phyloP scores from a whole-genome alignment of 1,140 invertebrate genomes.

The Drosophila tsacasi region DNA sequence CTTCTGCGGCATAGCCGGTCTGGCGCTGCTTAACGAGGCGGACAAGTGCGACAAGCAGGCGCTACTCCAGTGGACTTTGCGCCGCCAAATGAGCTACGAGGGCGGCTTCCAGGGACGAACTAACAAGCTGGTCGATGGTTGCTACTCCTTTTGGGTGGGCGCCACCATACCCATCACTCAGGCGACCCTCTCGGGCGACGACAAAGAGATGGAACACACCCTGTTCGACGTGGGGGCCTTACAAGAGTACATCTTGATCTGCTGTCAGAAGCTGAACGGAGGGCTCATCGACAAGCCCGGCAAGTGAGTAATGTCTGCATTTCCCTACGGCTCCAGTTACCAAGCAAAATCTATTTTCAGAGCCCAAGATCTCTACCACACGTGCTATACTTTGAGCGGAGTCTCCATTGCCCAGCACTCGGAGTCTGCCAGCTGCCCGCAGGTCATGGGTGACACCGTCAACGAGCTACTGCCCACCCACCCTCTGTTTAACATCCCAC shows the following conservation, averaged over 20 bases:
- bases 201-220: constrained; percentile 66
- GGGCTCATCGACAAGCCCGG: constrained; percentile 98
- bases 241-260: constrained; percentile 97
- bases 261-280: constrained; percentile 95
- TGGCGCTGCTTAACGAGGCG: constrained; percentile 93
- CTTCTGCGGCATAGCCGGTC: constrained; percentile 96
- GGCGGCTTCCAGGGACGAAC: constrained; percentile 98
- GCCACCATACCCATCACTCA: constrained; percentile 93
- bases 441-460: constrained; percentile 87
- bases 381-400: constrained; percentile 98
- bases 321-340: neutral
- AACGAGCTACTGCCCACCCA: constrained; percentile 89
- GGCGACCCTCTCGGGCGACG: constrained; percentile 85
- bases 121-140: constrained; percentile 99
- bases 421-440: constrained; percentile 85
- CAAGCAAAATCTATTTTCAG: constrained; percentile 85
- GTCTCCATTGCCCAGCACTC: constrained; percentile 96
- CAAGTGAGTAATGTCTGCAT: constrained; percentile 88
- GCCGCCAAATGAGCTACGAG: constrained; percentile 95
- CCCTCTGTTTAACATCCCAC: constrained; percentile 89
- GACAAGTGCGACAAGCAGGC: constrained; percentile 92
- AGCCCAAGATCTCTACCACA: constrained; percentile 96
- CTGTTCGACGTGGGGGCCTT: constrained; percentile 94
- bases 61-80: constrained; percentile 94
- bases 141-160: constrained; percentile 99